phyloP scores from a whole-genome alignment of 2,113 vertebrate genomes.

The Podarcis cretensis region DNA sequence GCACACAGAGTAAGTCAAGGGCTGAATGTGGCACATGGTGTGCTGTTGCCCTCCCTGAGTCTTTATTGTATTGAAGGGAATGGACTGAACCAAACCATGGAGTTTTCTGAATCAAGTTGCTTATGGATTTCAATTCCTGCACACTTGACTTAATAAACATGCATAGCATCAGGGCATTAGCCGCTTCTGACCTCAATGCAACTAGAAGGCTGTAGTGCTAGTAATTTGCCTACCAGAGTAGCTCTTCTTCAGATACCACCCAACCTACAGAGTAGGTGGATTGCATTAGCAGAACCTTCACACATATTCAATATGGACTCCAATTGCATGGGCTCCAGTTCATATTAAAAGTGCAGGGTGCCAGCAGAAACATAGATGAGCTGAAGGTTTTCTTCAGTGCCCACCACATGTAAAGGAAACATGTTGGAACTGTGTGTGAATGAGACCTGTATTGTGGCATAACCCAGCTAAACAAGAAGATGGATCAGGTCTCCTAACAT shows the following conservation, averaged over 20 bases:
- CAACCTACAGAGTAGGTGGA: neutral
- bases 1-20: too few species aligned
- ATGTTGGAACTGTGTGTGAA: neutral
- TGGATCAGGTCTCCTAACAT: neutral
- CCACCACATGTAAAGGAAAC: neutral
- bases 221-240: neutral
- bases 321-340: neutral
- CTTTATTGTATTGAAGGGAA: neutral
- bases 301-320: neutral
- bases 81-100: too few species aligned
- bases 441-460: too few species aligned
- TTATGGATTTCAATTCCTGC: neutral
- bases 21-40: too few species aligned
- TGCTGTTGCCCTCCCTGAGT: too few species aligned
- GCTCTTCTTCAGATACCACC: neutral
- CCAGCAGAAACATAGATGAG: too few species aligned
- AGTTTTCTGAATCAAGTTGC: too few species aligned
- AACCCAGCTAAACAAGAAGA: neutral
- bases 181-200: neutral
- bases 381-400: neutral
- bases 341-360: neutral
- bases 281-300: neutral
- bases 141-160: neutral
- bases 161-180: neutral
- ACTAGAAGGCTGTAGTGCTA: neutral